Evolutionary conservation across 2,797 vertebrate species (phyloP), one percentile per base, ranked within the genome.

Genomic region (Myotis pilosus): DNA sequence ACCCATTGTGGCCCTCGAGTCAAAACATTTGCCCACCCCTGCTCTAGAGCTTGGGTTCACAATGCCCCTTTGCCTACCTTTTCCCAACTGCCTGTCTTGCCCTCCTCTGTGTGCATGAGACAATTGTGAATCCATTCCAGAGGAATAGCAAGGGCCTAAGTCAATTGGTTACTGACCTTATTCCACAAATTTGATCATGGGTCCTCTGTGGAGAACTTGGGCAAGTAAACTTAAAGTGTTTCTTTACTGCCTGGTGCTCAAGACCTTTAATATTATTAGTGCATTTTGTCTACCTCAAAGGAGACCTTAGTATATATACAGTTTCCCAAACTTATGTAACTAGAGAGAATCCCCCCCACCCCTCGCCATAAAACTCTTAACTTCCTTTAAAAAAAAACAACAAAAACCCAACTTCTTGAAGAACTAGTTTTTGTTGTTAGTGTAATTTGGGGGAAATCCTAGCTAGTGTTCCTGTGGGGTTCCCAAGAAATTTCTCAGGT

Each of bases 381-480:
- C 38, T 62, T 62, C 6, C 57, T 60, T 60, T 60, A 60, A 60
- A 62, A 62, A 62, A 62, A 28, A 30, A 28, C 53, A 55, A 62
- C 28, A 62, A 62, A 13, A 60, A 60, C 5, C 28, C 11, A 60
- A 60, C 57, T 78, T 79, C 75, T 92, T 82, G 17, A 91, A 89
- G 57, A 76, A 66, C 25, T 84, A 49, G 7, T 74, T 22, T 84
- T 69, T 89, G 78, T n/a, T 64, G 69, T 88, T 74, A 95, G 79
- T 2, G 11, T 86, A 71, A 81, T 92, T 92, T 93, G 9, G 68
- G 30, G 74, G 44, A 85, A 94, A 66, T 66, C 5, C n/a, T 94
- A 62, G 12, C 23, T 79, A 16, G 23, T 72, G 64, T 28, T 87
- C 7, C 19, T 76, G 2, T 64, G 62, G 5, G 12, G 2, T 51